Evolutionary conservation across 2,888 invertebrate species (phyloP).

Genomic region (Callyntrura sp.): DNA sequence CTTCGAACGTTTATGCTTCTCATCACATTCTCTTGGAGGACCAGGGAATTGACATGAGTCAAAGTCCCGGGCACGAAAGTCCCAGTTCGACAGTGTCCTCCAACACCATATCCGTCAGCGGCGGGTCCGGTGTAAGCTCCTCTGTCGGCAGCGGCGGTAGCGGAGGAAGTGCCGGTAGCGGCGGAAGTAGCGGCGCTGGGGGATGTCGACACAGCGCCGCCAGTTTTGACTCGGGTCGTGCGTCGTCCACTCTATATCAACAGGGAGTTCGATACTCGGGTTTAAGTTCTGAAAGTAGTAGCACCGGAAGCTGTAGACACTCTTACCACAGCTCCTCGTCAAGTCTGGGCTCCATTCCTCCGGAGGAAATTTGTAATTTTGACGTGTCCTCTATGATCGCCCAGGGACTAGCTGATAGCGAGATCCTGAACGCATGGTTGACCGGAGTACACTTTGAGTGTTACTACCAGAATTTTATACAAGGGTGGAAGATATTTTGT

Average conservation of each 20-base stretch:
- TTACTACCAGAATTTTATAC: slow-evolving; percentile 96
- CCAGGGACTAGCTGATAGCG: slow-evolving; percentile 93
- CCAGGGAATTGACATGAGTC: slow-evolving; percentile 95
- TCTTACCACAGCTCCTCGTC: slow-evolving; percentile 85
- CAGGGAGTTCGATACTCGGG: slow-evolving; percentile 82
- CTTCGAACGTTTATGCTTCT: slow-evolving; percentile 52
- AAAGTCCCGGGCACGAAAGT: slow-evolving; percentile 97
- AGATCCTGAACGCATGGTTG: slow-evolving; percentile 94
- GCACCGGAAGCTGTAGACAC: slow-evolving; percentile 88
- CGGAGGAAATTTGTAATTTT: slow-evolving; percentile 88
- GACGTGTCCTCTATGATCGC: slow-evolving; percentile 86
- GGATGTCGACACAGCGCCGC: slow-evolving; percentile 95
- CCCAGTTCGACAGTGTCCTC: slow-evolving; percentile 90
- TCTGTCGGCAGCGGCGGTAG: slow-evolving; percentile 84
- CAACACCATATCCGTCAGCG: slow-evolving; percentile 92
- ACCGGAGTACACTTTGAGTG: slow-evolving; percentile 97
- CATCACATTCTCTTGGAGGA: slow-evolving; percentile 92
- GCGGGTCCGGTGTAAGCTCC: slow-evolving; percentile 85
- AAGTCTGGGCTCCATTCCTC: slow-evolving; percentile 86
- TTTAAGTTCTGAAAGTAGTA: slow-evolving; percentile 85
- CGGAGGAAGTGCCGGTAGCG: slow-evolving; percentile 76
- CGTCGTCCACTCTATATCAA: slow-evolving; percentile 88
- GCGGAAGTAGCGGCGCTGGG: slow-evolving; percentile 80
- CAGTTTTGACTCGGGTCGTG: slow-evolving; percentile 95
- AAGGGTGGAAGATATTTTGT: slow-evolving; percentile 96